phyloP scores from a whole-genome alignment of 2,797 vertebrate species.

The Cuniculus paca region DNA sequence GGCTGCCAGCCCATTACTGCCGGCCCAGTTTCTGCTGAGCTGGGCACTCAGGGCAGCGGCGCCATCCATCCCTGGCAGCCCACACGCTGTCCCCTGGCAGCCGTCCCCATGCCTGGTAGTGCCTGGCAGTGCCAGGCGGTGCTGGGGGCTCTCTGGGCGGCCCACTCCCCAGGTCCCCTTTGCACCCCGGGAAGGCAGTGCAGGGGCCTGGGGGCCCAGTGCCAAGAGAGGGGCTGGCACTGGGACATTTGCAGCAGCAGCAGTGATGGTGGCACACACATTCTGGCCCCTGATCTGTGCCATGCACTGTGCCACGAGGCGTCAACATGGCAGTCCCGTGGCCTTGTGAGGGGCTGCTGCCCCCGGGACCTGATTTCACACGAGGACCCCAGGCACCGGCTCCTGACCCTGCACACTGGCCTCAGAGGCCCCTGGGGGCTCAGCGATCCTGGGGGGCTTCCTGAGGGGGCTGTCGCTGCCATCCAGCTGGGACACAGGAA shows the following conservation, averaged over 20 bases:
- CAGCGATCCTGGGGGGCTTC: neutral
- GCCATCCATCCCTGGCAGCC: slow-evolving; percentile 45
- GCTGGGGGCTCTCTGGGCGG: neutral
- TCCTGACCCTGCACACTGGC: neutral
- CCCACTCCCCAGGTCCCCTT: neutral
- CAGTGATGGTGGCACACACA: too few relatives aligned
- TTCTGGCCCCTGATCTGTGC: neutral
- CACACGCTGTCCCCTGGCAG: neutral
- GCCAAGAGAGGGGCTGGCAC: neutral
- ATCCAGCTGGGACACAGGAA: neutral
- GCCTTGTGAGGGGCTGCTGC: too few relatives aligned
- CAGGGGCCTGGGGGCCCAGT: neutral
- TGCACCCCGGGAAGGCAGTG: neutral
- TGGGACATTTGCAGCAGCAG: neutral
- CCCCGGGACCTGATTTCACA: neutral
- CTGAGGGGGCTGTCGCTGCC: neutral
- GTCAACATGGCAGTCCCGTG: neutral
- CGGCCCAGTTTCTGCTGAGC: slow-evolving; percentile 74
- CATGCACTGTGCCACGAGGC: too few relatives aligned
- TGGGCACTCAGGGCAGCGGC: neutral
- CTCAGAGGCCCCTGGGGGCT: neutral
- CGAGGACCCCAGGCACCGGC: neutral
- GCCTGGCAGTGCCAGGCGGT: neutral
- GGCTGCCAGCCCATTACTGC: slow-evolving; percentile 62
- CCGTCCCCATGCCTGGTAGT: fast-evolving